These are phyloP conservation scores for Malacosoma neustria DNA, from an alignment of 2,888 invertebrate species.

Conservation along the genomic window DNA sequence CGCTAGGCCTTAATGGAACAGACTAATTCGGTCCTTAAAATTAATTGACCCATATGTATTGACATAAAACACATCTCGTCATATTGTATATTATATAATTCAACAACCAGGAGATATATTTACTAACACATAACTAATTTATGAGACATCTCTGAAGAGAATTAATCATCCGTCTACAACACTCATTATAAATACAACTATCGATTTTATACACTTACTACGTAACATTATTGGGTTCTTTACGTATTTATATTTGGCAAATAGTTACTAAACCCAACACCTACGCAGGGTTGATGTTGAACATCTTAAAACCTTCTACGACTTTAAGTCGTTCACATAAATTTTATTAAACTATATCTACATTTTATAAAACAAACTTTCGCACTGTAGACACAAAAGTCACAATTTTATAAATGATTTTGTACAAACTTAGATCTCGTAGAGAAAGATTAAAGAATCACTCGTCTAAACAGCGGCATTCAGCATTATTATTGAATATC, in stretches of 20 bases:
- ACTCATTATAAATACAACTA: slow-evolving; percentile 32
- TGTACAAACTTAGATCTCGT: too few relatives aligned
- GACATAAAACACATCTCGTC: slow-evolving; percentile 44
- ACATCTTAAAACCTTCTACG: slow-evolving; percentile 41
- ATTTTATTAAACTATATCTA: slow-evolving; percentile 4
- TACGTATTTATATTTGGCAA: slow-evolving; percentile 69
- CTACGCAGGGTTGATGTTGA: slow-evolving; percentile 38
- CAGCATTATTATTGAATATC: too few relatives aligned
- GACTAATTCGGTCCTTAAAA: slow-evolving; percentile 46
- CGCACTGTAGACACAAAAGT: not conserved
- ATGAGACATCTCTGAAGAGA: slow-evolving; percentile 55
- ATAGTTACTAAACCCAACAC: slow-evolving; percentile 46
- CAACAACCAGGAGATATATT: slow-evolving; percentile 66
- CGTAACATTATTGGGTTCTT: slow-evolving; percentile 27
- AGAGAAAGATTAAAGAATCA: too few relatives aligned
- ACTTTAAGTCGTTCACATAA: slow-evolving; percentile 50
- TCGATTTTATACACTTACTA: slow-evolving; percentile 18
- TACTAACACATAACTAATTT: slow-evolving; percentile 51
- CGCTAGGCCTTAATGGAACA: slow-evolving; percentile 46
- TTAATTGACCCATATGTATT: slow-evolving; percentile 67
- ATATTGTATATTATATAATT: slow-evolving; percentile 42
- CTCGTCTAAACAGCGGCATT: too few relatives aligned
- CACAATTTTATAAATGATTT: too few relatives aligned
- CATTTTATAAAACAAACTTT: slow-evolving; percentile 3
- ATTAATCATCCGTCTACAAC: slow-evolving; percentile 45